A percentile compares a stretch with the other conserved stretches of the same genome.
phyloP scores from a whole-genome alignment of 2,113 vertebrate species.

The Indicator maculatus region DNA sequence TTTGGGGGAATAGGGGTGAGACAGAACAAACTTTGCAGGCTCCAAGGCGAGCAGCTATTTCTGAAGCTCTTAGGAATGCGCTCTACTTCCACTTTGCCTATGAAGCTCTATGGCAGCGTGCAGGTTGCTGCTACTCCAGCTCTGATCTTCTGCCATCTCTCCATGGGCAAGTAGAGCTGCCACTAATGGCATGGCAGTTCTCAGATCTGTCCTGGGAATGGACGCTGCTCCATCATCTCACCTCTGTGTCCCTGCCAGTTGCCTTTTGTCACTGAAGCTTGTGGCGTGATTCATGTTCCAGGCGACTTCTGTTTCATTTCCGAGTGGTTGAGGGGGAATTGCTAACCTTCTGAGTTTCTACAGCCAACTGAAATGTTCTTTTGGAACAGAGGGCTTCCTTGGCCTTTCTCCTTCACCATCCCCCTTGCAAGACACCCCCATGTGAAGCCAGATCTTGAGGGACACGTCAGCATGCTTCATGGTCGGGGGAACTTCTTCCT shows the following conservation, averaged over 20 bases:
- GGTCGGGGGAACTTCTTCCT: not conserved
- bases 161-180: rapidly evolving
- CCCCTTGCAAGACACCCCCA: too few relatives aligned
- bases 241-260: too few relatives aligned
- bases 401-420: not conserved
- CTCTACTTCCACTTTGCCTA: not conserved
- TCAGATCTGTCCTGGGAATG: not conserved
- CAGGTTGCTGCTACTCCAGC: not conserved
- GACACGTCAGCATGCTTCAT: rapidly evolving
- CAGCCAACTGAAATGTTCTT: not conserved
- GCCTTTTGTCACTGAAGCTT: too few relatives aligned
- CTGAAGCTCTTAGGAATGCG: not conserved
- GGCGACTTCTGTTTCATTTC: not conserved
- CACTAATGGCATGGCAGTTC: not conserved
- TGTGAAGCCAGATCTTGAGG: not conserved
- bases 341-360: not conserved
- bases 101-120: rapidly evolving
- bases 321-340: too few relatives aligned
- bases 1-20: rapidly evolving
- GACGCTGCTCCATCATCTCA: rapidly evolving
- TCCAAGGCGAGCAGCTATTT: not conserved
- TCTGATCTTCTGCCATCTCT: not conserved
- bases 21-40: not conserved
- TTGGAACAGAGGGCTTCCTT: not conserved
- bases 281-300: rapidly evolving